These are phyloP conservation scores for Rhynchotus rufescens DNA, from an alignment of 2,797 vertebrate genomes.

Conservation along the genomic window DNA sequence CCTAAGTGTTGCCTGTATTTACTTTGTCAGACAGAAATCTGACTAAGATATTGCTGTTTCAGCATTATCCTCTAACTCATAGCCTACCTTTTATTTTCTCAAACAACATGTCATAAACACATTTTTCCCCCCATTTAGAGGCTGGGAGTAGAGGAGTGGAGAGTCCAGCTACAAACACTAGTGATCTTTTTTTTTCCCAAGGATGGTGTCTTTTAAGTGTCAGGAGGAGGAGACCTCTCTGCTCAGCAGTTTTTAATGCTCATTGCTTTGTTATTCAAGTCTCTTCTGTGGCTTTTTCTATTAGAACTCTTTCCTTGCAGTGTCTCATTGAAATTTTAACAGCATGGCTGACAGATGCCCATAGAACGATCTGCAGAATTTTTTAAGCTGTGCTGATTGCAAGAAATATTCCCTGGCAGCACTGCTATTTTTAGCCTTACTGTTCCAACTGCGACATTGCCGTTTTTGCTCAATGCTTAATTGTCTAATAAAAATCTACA, in stretches of 20 bases:
- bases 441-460: slow-evolving; percentile 61
- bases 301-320: neutral
- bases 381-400: slow-evolving; percentile 15
- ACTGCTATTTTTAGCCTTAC: slow-evolving; percentile 71
- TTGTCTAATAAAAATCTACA: slow-evolving; percentile 72
- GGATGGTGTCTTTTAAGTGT: slow-evolving; percentile 74
- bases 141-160: neutral
- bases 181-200: slow-evolving; percentile 18
- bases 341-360: slow-evolving; percentile 20
- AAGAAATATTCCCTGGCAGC: slow-evolving; percentile 14
- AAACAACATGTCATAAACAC: neutral
- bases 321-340: slow-evolving; percentile 7
- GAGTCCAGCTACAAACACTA: neutral
- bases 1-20: neutral
- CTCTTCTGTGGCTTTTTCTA: slow-evolving; percentile 34
- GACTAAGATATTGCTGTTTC: neutral
- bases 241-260: slow-evolving; percentile 68
- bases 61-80: neutral
- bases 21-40: neutral
- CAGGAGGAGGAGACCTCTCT: slow-evolving; percentile 81
- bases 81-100: neutral
- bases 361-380: slow-evolving; percentile 1
- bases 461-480: slow-evolving; percentile 76
- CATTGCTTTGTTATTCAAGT: slow-evolving; percentile 60
- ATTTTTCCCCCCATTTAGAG: neutral